These are phyloP conservation scores for Mormoops blainvillei DNA, from an alignment of 2,113 vertebrate species.

Conservation along the genomic window DNA sequence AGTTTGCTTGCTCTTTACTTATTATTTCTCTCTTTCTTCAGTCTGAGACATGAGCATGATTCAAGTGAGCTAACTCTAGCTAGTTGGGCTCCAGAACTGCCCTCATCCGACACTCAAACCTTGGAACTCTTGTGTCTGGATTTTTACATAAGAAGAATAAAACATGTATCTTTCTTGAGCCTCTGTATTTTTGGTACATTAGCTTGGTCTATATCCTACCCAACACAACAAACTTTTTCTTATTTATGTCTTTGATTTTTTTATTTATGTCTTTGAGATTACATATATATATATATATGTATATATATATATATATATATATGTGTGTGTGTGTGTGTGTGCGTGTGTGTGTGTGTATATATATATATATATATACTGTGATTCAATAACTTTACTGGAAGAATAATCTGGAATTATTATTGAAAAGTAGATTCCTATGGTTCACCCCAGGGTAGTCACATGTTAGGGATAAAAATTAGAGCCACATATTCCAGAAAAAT, in stretches of 20 bases:
- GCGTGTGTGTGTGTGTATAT: too few species aligned
- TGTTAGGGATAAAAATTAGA: neutral
- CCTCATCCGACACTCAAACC: neutral
- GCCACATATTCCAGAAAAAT: neutral
- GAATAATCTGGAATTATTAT: too few species aligned
- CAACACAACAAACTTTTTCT: neutral
- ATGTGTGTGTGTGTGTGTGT: too few species aligned
- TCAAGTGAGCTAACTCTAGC: neutral
- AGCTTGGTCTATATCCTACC: neutral
- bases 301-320: too few species aligned
- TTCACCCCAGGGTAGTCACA: neutral
- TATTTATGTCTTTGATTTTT: neutral
- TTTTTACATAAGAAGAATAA: neutral
- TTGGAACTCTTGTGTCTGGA: neutral
- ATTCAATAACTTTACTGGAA: too few species aligned
- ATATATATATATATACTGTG: too few species aligned
- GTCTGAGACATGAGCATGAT: neutral
- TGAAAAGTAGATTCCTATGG: neutral
- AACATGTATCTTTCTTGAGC: neutral
- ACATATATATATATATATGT: too few species aligned
- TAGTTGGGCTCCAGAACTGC: neutral
- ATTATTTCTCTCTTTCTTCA: neutral
- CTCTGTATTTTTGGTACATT: neutral
- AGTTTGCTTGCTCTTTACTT: neutral
- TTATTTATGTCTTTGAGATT: too few species aligned